A percentile compares a stretch with the other conserved stretches of the same genome.
phyloP scores from a whole-genome alignment of 2,888 invertebrate species.

The Ophion slaviceki region DNA sequence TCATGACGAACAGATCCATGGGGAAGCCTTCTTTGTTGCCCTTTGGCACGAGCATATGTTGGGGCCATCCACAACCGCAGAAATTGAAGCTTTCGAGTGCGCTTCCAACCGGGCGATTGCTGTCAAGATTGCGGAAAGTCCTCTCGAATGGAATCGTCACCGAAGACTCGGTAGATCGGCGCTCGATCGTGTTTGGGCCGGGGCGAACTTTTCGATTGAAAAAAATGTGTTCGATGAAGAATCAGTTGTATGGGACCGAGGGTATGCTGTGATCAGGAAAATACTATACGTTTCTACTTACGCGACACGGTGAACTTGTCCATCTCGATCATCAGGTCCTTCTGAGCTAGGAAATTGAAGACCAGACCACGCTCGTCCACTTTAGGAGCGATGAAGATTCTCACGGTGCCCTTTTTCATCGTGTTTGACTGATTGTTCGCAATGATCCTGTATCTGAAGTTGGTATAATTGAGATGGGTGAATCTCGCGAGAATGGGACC shows the following conservation, averaged over 20 bases:
- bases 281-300: slow-evolving; percentile 82
- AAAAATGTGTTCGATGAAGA: slow-evolving; percentile 7
- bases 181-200: slow-evolving; percentile 88
- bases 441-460: slow-evolving; percentile 88
- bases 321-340: slow-evolving; percentile 88
- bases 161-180: slow-evolving; percentile 89
- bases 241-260: no score
- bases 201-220: slow-evolving; percentile 85
- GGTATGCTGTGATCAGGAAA: no score
- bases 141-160: slow-evolving; percentile 93
- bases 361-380: slow-evolving; percentile 87
- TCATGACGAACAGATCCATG: slow-evolving; percentile 90
- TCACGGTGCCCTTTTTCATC: slow-evolving; percentile 86
- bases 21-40: slow-evolving; percentile 88
- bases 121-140: slow-evolving; percentile 90
- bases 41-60: slow-evolving; percentile 91
- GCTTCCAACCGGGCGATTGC: slow-evolving; percentile 86
- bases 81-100: slow-evolving; percentile 88
- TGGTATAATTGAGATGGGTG: slow-evolving; percentile 91
- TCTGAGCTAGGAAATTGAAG: slow-evolving; percentile 87
- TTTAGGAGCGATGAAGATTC: slow-evolving; percentile 89
- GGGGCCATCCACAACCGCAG: slow-evolving; percentile 96
- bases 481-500: slow-evolving; percentile 90
- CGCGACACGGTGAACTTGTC: slow-evolving; percentile 88
- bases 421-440: slow-evolving; percentile 86